phyloP scores from a whole-genome alignment of 2,888 invertebrate species.

The Cheilosia vernalis region DNA sequence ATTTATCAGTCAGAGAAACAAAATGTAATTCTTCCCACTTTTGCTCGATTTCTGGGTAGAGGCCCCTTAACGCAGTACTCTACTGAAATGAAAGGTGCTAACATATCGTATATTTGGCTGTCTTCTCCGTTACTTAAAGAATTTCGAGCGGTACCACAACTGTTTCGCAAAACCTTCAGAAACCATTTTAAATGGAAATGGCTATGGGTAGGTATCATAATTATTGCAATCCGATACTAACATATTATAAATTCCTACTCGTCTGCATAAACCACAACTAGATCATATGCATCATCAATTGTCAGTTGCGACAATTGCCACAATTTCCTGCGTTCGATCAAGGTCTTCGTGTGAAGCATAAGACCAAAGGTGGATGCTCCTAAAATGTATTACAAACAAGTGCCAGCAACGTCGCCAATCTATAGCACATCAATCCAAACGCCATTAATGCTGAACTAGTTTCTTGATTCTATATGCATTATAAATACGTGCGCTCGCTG shows the following conservation, averaged over 20 bases:
- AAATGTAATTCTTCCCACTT: too few relatives aligned
- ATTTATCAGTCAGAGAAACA: too few relatives aligned
- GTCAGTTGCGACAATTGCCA: constrained; percentile 28
- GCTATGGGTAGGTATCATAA: not conserved
- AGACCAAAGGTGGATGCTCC: constrained; percentile 48
- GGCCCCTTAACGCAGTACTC: too few relatives aligned
- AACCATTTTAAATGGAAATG: not conserved
- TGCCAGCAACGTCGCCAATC: constrained; percentile 15
- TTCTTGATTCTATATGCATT: constrained; percentile 24
- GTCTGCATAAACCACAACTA: constrained; percentile 64
- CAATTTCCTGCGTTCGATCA: constrained; percentile 64
- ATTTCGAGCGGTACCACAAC: not conserved
- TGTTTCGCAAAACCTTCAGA: not conserved
- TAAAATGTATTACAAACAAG: constrained; percentile 1
- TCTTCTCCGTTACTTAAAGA: not conserved
- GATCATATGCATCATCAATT: constrained; percentile 24
- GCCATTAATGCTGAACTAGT: constrained; percentile 24
- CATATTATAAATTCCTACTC: constrained; percentile 25
- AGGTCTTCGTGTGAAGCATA: constrained; percentile 55
- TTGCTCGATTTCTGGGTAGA: too few relatives aligned
- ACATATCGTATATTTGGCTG: not conserved
- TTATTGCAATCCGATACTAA: constrained; percentile 31
- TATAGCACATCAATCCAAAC: constrained; percentile 26
- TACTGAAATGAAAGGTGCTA: too few relatives aligned
- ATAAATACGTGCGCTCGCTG: constrained; percentile 61